A percentile compares a stretch with the other conserved stretches of the same genome.
These are phyloP conservation scores for Sciaenops ocellatus DNA, from an alignment of 2,797 vertebrate species.

Conservation along the genomic window DNA sequence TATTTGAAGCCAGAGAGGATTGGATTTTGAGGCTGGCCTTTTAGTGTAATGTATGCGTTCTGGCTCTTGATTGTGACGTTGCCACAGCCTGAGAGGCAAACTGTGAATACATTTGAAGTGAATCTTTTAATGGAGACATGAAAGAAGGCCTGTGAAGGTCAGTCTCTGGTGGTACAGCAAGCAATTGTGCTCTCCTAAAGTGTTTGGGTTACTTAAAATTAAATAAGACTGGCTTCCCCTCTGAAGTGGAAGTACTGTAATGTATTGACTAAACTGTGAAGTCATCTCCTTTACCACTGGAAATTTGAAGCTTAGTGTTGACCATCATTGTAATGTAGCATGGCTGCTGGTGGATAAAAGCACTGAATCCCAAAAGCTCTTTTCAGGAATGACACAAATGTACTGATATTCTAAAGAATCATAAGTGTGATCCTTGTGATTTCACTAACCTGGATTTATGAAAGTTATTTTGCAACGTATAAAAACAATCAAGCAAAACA, in stretches of 20 bases:
- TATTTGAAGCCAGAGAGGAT: constrained; percentile 72
- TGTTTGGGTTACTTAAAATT: constrained; percentile 66
- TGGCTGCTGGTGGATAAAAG: background rate
- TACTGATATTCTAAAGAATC: background rate
- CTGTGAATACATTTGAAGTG: constrained; percentile 80
- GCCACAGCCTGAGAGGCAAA: constrained; percentile 70
- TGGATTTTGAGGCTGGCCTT: constrained; percentile 75
- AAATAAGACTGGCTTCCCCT: constrained; percentile 47
- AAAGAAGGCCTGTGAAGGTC: constrained; percentile 80
- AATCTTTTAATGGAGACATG: constrained; percentile 80
- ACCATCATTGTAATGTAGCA: constrained; percentile 13
- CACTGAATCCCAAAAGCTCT: background rate
- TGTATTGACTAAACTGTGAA: constrained; percentile 25
- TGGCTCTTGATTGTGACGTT: constrained; percentile 74
- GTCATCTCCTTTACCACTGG: constrained; percentile 9
- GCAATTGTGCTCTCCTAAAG: constrained; percentile 58
- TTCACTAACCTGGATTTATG: background rate
- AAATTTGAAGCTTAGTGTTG: constrained; percentile 29
- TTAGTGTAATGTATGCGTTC: constrained; percentile 80
- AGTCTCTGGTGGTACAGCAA: constrained; percentile 57
- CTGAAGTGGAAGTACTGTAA: constrained; percentile 16
- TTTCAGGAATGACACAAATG: constrained; percentile 1
- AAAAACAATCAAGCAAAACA: constrained; percentile 8
- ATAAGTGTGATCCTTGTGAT: background rate
- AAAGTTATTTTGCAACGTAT: background rate